A percentile compares a stretch with the other conserved stretches of the same genome.
These are phyloP conservation scores for Vulpes ferrilata DNA, from an alignment of 2,113 vertebrate species.

Conservation along the genomic window DNA sequence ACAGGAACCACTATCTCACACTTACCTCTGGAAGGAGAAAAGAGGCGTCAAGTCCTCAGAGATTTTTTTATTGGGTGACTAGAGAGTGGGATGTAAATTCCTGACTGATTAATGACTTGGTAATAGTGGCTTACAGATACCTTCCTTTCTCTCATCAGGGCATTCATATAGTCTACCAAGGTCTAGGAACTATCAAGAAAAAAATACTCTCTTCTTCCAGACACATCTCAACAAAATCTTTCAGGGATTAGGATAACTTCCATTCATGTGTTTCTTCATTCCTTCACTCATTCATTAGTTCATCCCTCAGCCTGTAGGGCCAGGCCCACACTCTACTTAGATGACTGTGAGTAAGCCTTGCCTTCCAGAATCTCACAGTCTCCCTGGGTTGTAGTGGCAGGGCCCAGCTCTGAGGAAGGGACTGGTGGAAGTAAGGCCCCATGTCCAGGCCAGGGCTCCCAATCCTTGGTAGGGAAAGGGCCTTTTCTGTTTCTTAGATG, in stretches of 20 bases:
- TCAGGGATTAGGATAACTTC: not conserved
- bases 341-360: not conserved
- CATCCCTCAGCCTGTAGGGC: not conserved
- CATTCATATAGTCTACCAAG: not conserved
- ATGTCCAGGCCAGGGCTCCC: not conserved
- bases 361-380: not conserved
- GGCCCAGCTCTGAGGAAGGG: not conserved
- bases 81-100: not conserved
- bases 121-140: not conserved
- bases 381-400: not conserved
- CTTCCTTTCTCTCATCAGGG: not conserved
- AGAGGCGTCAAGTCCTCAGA: not conserved
- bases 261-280: not conserved
- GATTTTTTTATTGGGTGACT: not conserved
- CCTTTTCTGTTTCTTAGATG: not conserved
- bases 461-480: not conserved
- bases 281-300: not conserved
- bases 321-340: not conserved
- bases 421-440: not conserved
- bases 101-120: not conserved
- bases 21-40: not conserved
- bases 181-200: not conserved
- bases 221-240: not conserved
- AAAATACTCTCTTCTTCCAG: not conserved
- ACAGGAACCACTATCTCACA: not conserved